Evolutionary conservation across 2,888 invertebrate genomes (phyloP), one percentile per base, ranked within the genome.

Genomic region (Nomada flava): DNA sequence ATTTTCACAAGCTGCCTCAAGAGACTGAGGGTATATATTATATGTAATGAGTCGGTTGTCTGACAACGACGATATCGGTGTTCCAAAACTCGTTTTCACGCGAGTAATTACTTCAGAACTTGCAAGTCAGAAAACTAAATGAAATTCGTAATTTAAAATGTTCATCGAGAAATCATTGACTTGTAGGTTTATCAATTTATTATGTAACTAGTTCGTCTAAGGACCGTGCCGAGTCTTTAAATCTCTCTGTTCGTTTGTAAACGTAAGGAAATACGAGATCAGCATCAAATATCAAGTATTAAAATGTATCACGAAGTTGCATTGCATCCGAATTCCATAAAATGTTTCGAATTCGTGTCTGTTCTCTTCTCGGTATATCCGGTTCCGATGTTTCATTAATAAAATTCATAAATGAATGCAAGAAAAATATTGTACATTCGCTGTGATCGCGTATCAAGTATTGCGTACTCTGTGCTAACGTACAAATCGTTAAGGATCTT

Each of bases 41-140:
- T 80, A 13, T 62, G 53, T 23, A 36, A 53, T 55, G 44, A 65
- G 50, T 60, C 64, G 70, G 36, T 29, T n/a, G 68, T 36, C 42
- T 67, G 63, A 57, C 71, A 53, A 64, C n/a, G 50, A 73, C 65
- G 73, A 73, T 82, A 82, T 82, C 63, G 82, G 71, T 82, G 82
- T 82, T 82, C 68, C 82, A 72, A 36, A 72, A 57, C 20, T 75
- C 50, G 15, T 57, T 53, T 23, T 2, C 42, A 26, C 26, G 29
- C 42, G 59, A 59, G 13, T 59, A 50, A 60, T 20, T 7, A 36
- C 3, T 42, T 5, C 15, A 29, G 29, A 26, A 60, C 18, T 29
- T 47, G 47, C 57, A 57, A 57, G 67, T 47, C 55, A 55, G 26
- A 44, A 5, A 18, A 29, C 29, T 18, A 47, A 11, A 47, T 57